Evolutionary conservation across 2,797 vertebrate genomes (phyloP).

Genomic region (Hippocampus kuda): DNA sequence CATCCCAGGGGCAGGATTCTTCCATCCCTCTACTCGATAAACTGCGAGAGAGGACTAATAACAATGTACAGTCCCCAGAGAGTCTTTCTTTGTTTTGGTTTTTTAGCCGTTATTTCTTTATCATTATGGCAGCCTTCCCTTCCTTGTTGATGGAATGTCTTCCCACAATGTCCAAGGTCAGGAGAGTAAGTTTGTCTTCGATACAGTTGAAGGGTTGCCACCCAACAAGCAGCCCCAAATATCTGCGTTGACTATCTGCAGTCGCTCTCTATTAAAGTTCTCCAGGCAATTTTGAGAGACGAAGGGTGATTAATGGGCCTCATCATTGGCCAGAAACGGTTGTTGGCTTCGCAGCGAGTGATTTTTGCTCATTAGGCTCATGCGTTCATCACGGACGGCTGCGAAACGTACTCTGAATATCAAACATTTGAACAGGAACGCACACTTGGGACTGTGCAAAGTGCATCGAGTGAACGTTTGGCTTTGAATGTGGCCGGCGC

Average conservation of each 20-base stretch:
- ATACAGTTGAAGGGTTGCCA: not conserved
- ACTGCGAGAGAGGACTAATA: not conserved
- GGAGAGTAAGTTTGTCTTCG: not conserved
- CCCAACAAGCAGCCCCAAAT: slow-evolving; percentile 11
- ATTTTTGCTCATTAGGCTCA: slow-evolving; percentile 22
- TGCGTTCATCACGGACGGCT: slow-evolving; percentile 4
- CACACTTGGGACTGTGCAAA: not conserved
- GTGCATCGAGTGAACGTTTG: not conserved
- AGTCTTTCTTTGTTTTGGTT: not conserved
- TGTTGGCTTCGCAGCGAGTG: slow-evolving; percentile 13
- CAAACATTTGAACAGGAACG: not conserved
- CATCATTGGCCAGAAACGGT: slow-evolving; percentile 19
- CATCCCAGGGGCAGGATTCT: slow-evolving; percentile 31
- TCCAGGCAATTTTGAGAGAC: slow-evolving; percentile 14
- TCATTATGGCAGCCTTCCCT: not conserved
- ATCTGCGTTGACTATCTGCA: slow-evolving; percentile 16
- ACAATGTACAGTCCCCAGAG: not conserved
- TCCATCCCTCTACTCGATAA: not conserved
- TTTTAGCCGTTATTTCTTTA: not conserved
- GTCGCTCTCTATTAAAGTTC: slow-evolving; percentile 23
- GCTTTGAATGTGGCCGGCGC: not conserved
- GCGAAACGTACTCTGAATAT: slow-evolving; percentile 12
- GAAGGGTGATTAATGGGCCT: slow-evolving; percentile 34
- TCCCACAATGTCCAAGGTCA: not conserved
- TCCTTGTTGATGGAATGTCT: not conserved